Base-by-base conservation (phyloP, 2,797 vertebrate genomes). In the Cossypha dichroa region DNA sequence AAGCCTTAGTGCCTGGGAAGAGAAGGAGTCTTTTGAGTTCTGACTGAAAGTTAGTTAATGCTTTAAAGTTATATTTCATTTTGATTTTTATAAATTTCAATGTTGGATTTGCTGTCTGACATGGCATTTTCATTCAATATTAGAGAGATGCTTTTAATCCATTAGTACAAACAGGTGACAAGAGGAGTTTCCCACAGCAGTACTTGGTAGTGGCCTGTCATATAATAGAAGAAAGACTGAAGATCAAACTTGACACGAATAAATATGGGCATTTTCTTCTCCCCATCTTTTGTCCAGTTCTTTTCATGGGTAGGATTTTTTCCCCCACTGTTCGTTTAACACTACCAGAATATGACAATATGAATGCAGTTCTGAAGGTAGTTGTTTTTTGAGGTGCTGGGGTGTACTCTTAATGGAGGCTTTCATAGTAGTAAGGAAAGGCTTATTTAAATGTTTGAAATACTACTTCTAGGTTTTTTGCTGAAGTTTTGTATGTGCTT, bases 281-380 rank as follows among this genome's bases (percentile, higher is more conserved):
- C 9, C 14, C 14, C 5, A 11, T 70, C 29, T 75, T 72, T 25
- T 54, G 43, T 58, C 26, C 52, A 23, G 40, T 72, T 20, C 38
- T 29, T 58, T 64, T 64, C 68, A 22, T 4, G 2, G 38, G 6
- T 19, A 38, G 66, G 15, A 11, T 6, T 62, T 72, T 80, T 59
- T 15, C 0, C 14, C 9, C 26, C 2, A 1, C 11, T 3, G 2
- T 45, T 72, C 49, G 14, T 43, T 6, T 64, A 49, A 2, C 1
- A 1, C 18, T 63, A 11, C n/a, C 8, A 73, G 55, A 68, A 43
- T 29, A 33, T 40, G 15, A 6, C 19, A 45, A 10, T 46, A 8
- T 59, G 31, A 21, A 29, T 9, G 34, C 34, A 34, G 34, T 34
- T 34, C 34, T 34, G 34, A 34, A 34, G 34, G 34, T 34, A 34